Conservation (phyloP, 2,113 vertebrate genomes). For the Pachycephala philippinensis region DNA sequence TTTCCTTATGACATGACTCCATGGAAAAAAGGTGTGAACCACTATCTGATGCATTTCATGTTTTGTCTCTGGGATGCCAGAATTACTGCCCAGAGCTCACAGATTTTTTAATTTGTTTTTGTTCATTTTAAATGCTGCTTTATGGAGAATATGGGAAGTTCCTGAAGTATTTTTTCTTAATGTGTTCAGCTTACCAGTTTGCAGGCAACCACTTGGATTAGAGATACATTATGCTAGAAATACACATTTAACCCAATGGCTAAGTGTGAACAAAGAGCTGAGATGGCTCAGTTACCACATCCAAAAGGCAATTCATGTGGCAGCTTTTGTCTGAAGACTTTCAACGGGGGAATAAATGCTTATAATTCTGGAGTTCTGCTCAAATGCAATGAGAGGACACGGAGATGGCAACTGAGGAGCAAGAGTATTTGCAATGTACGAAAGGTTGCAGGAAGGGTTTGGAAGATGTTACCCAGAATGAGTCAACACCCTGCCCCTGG, state of each 20-base stretch:
- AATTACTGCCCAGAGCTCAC: neutral
- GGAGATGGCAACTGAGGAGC: neutral
- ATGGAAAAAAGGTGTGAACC: neutral
- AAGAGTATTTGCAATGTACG: neutral
- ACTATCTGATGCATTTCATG: neutral
- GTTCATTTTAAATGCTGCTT: neutral
- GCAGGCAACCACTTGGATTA: neutral
- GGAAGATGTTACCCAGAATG: neutral
- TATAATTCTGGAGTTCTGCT: neutral
- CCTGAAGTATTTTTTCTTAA: neutral
- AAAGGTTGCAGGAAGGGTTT: neutral
- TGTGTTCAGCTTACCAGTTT: neutral
- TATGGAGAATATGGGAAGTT: neutral
- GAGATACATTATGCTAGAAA: neutral
- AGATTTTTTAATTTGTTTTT: fast-evolving
- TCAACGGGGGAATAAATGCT: neutral
- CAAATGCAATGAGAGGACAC: neutral
- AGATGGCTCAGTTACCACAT: neutral
- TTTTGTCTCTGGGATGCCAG: neutral
- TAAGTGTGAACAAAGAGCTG: neutral
- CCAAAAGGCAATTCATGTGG: neutral
- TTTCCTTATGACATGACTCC: neutral
- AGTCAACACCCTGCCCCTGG: neutral
- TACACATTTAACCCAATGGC: fast-evolving
- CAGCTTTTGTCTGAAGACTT: neutral